Percentiles rank a stretch among this genome's conserved stretches.
Conservation (phyloP, 2,888 invertebrate genomes). For the Aleiodes alternator region DNA sequence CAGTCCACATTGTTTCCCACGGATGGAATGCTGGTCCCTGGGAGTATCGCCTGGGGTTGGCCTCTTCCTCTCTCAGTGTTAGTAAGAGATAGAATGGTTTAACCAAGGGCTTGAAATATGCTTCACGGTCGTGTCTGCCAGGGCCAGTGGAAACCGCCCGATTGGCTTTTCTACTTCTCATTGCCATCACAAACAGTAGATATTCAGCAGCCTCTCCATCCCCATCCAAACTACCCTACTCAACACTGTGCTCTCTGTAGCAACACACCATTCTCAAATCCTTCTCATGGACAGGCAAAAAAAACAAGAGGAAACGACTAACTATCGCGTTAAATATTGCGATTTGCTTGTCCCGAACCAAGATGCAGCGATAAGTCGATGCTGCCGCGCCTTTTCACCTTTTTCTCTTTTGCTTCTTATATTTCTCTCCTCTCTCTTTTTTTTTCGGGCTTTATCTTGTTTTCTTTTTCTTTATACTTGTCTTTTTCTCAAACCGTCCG, state of each 20-base stretch:
- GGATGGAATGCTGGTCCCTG: slow-evolving; percentile 67
- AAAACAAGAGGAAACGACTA: slow-evolving; percentile 49
- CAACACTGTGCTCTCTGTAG: neutral
- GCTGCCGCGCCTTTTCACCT: slow-evolving; percentile 42
- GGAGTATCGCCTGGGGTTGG: slow-evolving; percentile 59
- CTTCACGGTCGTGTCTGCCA: slow-evolving; percentile 60
- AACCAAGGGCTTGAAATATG: slow-evolving; percentile 61
- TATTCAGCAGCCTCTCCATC: slow-evolving; percentile 24
- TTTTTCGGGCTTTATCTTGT: slow-evolving; percentile 45
- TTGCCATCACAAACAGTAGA: slow-evolving; percentile 52
- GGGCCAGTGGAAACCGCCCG: slow-evolving; percentile 58
- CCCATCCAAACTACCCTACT: slow-evolving; percentile 7
- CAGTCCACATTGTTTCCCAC: slow-evolving; percentile 73
- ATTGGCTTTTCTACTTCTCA: slow-evolving; percentile 60
- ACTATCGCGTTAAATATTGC: slow-evolving; percentile 71
- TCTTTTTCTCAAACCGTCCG: slow-evolving; percentile 54
- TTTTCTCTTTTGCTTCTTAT: slow-evolving; percentile 34
- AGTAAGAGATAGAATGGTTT: slow-evolving; percentile 28
- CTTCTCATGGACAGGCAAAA: neutral
- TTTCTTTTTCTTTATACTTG: slow-evolving; percentile 36
- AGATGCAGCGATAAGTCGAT: slow-evolving; percentile 63
- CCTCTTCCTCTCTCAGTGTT: slow-evolving; percentile 42
- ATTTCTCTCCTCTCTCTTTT: slow-evolving; percentile 6
- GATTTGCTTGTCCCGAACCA: slow-evolving; percentile 63
- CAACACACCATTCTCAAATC: neutral